phyloP scores from a whole-genome alignment of 2,797 vertebrate genomes.

The Odontamblyopus rebecca region DNA sequence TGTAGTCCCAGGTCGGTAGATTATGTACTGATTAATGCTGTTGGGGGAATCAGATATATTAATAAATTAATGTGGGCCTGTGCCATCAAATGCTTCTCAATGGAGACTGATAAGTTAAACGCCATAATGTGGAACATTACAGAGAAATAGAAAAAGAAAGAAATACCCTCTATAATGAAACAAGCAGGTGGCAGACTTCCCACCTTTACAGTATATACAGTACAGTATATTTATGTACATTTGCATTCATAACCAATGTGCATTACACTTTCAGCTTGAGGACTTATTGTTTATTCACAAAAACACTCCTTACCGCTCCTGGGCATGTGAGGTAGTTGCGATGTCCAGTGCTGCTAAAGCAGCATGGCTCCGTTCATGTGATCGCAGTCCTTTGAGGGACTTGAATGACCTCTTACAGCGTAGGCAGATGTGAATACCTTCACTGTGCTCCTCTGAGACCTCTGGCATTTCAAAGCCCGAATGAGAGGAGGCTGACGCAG shows the following conservation, averaged over 20 bases:
- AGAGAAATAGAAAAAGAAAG: no score
- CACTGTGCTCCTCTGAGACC: constrained; percentile 28
- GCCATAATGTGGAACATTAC: no score
- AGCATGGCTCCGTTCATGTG: constrained; percentile 88
- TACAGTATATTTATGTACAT: no score
- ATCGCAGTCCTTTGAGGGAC: constrained; percentile 87
- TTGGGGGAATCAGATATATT: not conserved
- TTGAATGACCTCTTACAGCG: constrained; percentile 84
- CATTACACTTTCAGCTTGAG: no score
- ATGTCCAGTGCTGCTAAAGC: constrained; percentile 82
- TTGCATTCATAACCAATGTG: no score
- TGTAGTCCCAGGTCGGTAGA: constrained; percentile 43
- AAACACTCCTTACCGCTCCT: constrained; percentile 81
- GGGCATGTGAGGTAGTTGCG: constrained; percentile 77
- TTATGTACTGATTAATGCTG: constrained; percentile 55
- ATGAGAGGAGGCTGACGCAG: not conserved
- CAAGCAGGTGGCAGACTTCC: not conserved
- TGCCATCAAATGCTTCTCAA: no score
- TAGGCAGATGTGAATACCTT: constrained; percentile 76
- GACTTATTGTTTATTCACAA: not conserved
- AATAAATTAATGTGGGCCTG: not conserved
- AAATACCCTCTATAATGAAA: not conserved
- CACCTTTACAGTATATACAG: not conserved
- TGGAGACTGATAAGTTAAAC: no score
- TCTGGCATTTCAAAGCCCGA: constrained; percentile 32